phyloP scores from a whole-genome alignment of 2,113 vertebrate species.

The Hypanus sabinus region DNA sequence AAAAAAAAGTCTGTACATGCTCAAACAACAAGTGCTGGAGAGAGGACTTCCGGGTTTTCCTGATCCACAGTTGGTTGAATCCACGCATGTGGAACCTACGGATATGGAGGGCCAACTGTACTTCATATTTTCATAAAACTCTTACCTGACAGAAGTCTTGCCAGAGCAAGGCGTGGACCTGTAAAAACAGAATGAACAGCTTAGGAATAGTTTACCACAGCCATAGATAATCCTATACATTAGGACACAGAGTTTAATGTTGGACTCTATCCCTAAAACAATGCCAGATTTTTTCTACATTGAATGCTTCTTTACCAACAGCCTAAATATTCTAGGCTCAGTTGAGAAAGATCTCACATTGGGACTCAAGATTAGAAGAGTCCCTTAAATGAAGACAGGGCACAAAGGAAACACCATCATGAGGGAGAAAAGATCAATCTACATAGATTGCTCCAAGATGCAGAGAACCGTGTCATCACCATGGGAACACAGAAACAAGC shows the following conservation, averaged over 20 bases:
- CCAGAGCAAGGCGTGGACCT: constrained; percentile 61
- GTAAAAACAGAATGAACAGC: constrained; percentile 42
- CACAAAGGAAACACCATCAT: not conserved
- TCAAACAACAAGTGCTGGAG: too few relatives aligned
- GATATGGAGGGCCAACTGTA: too few relatives aligned
- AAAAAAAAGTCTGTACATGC: too few relatives aligned
- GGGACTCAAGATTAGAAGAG: not conserved
- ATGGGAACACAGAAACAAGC: too few relatives aligned
- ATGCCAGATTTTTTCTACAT: not conserved
- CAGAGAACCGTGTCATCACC: too few relatives aligned
- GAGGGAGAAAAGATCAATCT: too few relatives aligned
- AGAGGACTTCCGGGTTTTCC: too few relatives aligned
- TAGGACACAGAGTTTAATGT: not conserved
- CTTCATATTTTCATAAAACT: constrained; percentile 29
- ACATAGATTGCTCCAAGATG: too few relatives aligned
- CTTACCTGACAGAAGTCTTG: constrained; percentile 71
- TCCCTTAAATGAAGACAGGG: not conserved
- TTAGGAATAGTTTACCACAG: not conserved
- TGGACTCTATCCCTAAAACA: not conserved
- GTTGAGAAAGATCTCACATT: not conserved
- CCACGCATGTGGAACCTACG: too few relatives aligned
- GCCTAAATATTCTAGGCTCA: not conserved
- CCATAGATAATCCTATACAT: not conserved
- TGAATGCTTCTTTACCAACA: not conserved
- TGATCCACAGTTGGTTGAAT: too few relatives aligned